Evolutionary conservation across 1,140 invertebrate genomes (phyloP).

Genomic region (Cyclina sinensis): DNA sequence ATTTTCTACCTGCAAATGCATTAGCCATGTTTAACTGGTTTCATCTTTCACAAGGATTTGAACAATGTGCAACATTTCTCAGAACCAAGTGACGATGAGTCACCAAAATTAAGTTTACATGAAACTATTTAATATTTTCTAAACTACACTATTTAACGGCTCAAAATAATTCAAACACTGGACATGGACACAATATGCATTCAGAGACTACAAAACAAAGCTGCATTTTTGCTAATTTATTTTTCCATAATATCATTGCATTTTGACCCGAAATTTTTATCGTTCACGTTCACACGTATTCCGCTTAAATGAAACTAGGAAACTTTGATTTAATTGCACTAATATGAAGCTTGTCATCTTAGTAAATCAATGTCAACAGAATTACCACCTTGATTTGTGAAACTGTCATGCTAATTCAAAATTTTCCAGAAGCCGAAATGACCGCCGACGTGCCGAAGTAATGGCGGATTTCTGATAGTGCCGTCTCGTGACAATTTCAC

Average conservation of each 20-base stretch:
- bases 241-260: not conserved
- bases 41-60: too few species aligned
- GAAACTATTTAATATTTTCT: too few species aligned
- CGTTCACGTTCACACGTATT: slow-evolving; percentile 37
- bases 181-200: not conserved
- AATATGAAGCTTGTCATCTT: not conserved
- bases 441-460: slow-evolving; percentile 59
- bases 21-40: too few species aligned
- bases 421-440: slow-evolving; percentile 23
- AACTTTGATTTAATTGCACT: not conserved
- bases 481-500: slow-evolving; percentile 32
- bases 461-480: slow-evolving; percentile 64
- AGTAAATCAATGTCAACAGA: not conserved
- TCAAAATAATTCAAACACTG: not conserved
- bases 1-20: too few species aligned
- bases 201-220: slow-evolving; percentile 9
- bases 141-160: too few species aligned
- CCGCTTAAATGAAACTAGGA: slow-evolving; percentile 31
- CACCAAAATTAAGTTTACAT: not conserved
- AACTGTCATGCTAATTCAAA: not conserved
- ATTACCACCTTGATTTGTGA: not conserved
- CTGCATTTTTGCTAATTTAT: slow-evolving; percentile 10
- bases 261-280: not conserved
- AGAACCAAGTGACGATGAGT: slow-evolving; percentile 33
- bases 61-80: too few species aligned